Base-by-base conservation (phyloP, 2,797 vertebrate species). In the Rhabdomys pumilio region DNA sequence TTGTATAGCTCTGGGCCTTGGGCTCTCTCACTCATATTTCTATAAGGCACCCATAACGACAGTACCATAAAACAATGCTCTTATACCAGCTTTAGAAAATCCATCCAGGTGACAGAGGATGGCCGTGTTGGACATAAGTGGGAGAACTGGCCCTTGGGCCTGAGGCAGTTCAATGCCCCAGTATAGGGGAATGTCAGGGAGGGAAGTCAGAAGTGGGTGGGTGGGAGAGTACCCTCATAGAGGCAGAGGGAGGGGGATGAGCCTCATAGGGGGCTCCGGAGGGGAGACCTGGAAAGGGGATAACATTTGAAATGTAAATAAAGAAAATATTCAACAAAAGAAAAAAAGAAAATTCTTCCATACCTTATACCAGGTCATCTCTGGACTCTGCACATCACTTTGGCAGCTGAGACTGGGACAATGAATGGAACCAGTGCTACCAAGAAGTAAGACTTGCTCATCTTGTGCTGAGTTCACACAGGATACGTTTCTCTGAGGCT, bases 311-410 rank as follows among this genome's bases (percentile, higher is more conserved):
- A 50, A 50, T 50, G 47, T 50, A 50, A 50, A 50, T 50, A 50
- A 50, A 50, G 47, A 50, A 50, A 50, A 50, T 50, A 50, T 12
- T 10, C 50, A 50, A 50, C 12, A 50, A 50, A 50, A 50, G 50
- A 11, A 50, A 50, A 50, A 50, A 50, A 72, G 17, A 41, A 38
- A 44, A 76, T 9, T 38, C 9, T 85, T 11, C 50, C 97, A 98
- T 98, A 99, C 99, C 98, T 97, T 97, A 93, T 99, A 99, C 99
- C 99, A 99, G 96, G 97, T 99, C 41, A 99, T 57, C n/a, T 97
- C 22, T 93, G 94, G 17, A 26, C 93, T 98, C 44, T 88, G 94
- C 11, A 63, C 6, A 24, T 96, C 92, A 44, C 9, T 91, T 90
- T 97, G 98, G 89, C 98, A 98, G 59, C 95, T 96, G 92, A 98